Conservation (phyloP, 2,888 invertebrate genomes). For the Polylopha cassiicola region DNA sequence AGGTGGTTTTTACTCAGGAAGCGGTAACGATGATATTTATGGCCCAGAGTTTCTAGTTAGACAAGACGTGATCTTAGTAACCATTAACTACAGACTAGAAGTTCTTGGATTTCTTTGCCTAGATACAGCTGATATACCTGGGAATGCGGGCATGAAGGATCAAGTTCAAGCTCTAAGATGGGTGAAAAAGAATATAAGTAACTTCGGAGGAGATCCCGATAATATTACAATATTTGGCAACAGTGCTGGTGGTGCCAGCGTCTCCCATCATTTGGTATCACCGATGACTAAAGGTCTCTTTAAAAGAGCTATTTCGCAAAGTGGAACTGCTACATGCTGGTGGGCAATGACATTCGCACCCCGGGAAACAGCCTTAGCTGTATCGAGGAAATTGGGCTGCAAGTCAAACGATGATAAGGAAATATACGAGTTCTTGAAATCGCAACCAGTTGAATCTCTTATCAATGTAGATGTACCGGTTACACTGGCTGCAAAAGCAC, state of each 20-base stretch:
- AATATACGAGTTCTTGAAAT: too few species aligned
- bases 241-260: constrained; percentile 57
- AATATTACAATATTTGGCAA: constrained; percentile 67
- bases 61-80: constrained; percentile 54
- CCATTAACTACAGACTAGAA: constrained; percentile 60
- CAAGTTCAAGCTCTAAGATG: constrained; percentile 62
- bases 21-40: constrained; percentile 47
- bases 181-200: constrained; percentile 54
- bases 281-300: constrained; percentile 64
- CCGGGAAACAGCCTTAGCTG: too few species aligned
- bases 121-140: constrained; percentile 57
- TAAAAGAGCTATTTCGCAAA: constrained; percentile 79
- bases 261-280: constrained; percentile 54
- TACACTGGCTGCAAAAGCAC: too few species aligned
- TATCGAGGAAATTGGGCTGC: too few species aligned
- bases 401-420: too few species aligned
- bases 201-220: constrained; percentile 58
- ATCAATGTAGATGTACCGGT: too few species aligned
- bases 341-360: constrained; percentile 69
- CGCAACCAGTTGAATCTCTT: too few species aligned
- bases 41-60: constrained; percentile 58
- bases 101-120: constrained; percentile 57
- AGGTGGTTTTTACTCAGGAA: constrained; percentile 49
- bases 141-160: constrained; percentile 69
- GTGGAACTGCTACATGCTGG: constrained; percentile 79